Evolutionary conservation across 2,113 vertebrate species (phyloP), one percentile per base, ranked within the genome.

Genomic region (Rhinopomastus cyanomelas): DNA sequence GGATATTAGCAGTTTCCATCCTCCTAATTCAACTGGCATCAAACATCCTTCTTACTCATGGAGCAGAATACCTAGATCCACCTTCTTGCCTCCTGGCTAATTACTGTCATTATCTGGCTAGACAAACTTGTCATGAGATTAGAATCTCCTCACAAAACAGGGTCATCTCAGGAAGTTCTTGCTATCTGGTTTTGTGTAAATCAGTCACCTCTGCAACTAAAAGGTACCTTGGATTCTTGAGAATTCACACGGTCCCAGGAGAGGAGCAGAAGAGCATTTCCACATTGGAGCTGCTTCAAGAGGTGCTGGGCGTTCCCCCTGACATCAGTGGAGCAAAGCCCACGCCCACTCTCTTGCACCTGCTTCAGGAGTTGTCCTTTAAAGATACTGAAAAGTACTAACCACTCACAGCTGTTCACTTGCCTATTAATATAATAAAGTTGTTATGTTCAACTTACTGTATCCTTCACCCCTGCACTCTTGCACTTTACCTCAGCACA

Each of bases 91-190:
- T 96, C 66, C 84, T 88, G 87, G 92, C 88, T 93, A 85, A 92
- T 93, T 90, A 86, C 88, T 36, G 83, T 95, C 56, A 94, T 96
- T 95, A 96, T 92, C 90, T 87, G 90, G 83, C 59, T 77, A 96
- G 94, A 96, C 76, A 90, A 94, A 90, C 71, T 81, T 81, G 82
- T 87, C 68, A 81, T 67, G 87, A 55, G 77, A 88, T 94, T 94
- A 95, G 90, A 51, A 96, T 71, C 53, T 96, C 84, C 80, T 94
- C 91, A 91, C 92, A 74, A 68, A 81, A 89, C 61, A 89, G 82
- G 78, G 91, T 96, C 89, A 93, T 92, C 76, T 95, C 68, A 73
- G 92, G 86, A 81, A 94, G 85, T 88, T 94, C 81, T 95, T 61
- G 59, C 72, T 69, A 59, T 81, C 92, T 55, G 30, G 90, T 91